These are phyloP conservation scores for Psophia crepitans DNA, from an alignment of 2,113 vertebrate genomes.

Conservation along the genomic window DNA sequence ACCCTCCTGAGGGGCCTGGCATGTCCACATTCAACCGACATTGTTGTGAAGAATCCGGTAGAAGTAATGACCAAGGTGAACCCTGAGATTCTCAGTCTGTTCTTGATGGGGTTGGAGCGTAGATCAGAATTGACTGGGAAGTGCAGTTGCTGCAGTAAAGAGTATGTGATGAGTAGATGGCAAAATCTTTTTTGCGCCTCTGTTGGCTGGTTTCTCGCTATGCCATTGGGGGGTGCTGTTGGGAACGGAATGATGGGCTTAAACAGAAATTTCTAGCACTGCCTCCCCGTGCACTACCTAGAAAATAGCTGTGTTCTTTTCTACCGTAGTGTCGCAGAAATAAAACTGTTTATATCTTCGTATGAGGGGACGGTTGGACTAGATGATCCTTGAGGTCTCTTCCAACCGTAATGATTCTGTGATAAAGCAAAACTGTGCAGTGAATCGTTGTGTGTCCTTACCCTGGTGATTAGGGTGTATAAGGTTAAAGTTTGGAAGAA, in stretches of 20 bases:
- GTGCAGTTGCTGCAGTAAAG: background rate
- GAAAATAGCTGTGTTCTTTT: background rate
- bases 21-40: accelerated
- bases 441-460: background rate
- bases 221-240: background rate
- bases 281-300: background rate
- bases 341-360: background rate
- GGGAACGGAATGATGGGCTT: background rate
- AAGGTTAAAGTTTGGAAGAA: background rate
- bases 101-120: background rate
- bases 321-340: background rate
- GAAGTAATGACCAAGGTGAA: conserved; percentile 30
- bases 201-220: background rate
- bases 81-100: background rate
- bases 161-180: background rate
- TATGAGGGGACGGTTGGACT: too few relatives aligned
- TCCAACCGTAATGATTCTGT: too few relatives aligned
- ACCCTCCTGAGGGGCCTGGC: background rate
- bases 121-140: background rate
- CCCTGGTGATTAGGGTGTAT: too few relatives aligned
- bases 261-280: background rate
- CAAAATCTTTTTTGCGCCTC: background rate
- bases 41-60: background rate
- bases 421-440: background rate
- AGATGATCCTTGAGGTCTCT: too few relatives aligned